Base-by-base conservation (phyloP, 2,888 invertebrate genomes). In the Ceriagrion tenellum region DNA sequence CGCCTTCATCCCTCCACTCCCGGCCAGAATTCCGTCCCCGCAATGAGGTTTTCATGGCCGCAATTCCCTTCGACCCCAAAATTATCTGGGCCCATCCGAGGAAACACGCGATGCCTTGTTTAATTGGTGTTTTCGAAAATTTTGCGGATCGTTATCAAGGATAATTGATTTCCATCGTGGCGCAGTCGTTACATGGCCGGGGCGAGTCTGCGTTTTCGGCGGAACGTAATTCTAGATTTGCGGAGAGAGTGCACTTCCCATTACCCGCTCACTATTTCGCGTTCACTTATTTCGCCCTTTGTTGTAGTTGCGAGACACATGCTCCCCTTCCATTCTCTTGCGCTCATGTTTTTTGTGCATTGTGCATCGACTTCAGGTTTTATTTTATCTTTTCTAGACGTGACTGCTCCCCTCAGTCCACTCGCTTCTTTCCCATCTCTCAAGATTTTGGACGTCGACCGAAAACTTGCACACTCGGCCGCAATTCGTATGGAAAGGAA, bases 61-160 rank as follows among this genome's bases (percentile, higher is more conserved):
- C n/a, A 81, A 81, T 81, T 81, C 35, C 26, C 35, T 23, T 81
- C 8, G 0, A 35, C 18, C 30, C 81, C 81, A 69, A n/a, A 47
- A 69, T 69, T 35, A 13, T 81, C 81, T 35, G 35, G 81, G 35
- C 1, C 3, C 81, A 35, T 35, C 81, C 30, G 81, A 35, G 12
- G 16, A 81, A 69, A 81, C 30, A 81, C 81, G 81, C 26, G 81
- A 81, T 23, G 81, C 35, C 26, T 81, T 81, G 35, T 81, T 81
- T 81, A 81, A 81, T 35, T 81, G 30, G 81, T 35, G 26, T 81
- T 35, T 35, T 81, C 81, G 16, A 35, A 81, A 81, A 16, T 81
- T 35, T 81, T 81, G 35, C 13, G 81, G 81, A 81, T 81, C 30
- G 81, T 81, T 81, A 81, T 81, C 74, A 20, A 81, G 81, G 81